phyloP scores from a whole-genome alignment of 2,888 invertebrate species.

The Andrena praecox region DNA sequence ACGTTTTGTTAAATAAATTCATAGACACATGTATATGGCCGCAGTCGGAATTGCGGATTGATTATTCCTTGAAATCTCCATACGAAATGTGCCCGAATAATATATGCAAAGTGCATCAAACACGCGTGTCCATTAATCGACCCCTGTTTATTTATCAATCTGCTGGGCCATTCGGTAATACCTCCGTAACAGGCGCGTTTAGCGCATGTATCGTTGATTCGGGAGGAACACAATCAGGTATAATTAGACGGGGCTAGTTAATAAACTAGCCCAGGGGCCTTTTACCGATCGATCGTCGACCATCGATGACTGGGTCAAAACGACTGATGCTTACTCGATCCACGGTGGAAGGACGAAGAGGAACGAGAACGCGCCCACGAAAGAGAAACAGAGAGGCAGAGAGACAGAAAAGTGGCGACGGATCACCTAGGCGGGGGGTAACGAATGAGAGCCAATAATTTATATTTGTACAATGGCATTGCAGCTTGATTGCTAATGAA shows the following conservation, averaged over 20 bases:
- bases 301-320: conserved; percentile 37
- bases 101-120: conserved; percentile 25
- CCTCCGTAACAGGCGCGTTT: conserved; percentile 34
- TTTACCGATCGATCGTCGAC: conserved; percentile 56
- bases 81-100: conserved; percentile 3
- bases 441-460: conserved; percentile 69
- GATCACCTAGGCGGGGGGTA: neutral
- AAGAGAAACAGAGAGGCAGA: conserved; percentile 13
- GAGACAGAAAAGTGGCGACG: neutral
- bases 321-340: conserved; percentile 9
- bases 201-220: conserved; percentile 46
- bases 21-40: neutral
- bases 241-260: conserved; percentile 62
- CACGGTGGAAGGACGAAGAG: conserved; percentile 12
- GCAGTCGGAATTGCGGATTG: neutral
- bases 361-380: neutral
- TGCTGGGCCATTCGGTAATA: conserved; percentile 49
- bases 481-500: conserved; percentile 80
- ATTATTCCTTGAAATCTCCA: conserved; percentile 40
- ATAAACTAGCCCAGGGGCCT: conserved; percentile 60
- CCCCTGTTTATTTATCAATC: conserved; percentile 52
- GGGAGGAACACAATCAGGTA: conserved; percentile 48
- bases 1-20: neutral
- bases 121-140: conserved; percentile 32
- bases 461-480: conserved; percentile 75